Evolutionary conservation across 2,113 vertebrate genomes (phyloP).

Genomic region (Gasterosteus aculeatus): DNA sequence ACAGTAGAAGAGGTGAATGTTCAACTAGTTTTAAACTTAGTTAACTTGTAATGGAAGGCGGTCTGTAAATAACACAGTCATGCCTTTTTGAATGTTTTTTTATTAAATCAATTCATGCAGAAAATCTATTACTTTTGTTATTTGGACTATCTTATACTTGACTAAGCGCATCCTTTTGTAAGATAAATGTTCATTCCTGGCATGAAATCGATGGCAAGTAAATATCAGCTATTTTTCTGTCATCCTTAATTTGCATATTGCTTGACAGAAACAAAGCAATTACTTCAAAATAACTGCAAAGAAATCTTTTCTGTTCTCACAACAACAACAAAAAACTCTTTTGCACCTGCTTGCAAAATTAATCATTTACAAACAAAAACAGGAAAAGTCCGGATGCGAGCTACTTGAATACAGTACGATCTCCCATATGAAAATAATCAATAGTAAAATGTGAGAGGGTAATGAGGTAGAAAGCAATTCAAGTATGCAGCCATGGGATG

Average conservation of each 20-base stretch:
- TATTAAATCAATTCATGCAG: background rate
- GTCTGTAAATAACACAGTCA: background rate
- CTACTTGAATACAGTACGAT: background rate
- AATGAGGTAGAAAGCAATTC: slow-evolving; percentile 15
- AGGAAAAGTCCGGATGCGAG: background rate
- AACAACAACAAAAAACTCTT: background rate
- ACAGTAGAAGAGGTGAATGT: background rate
- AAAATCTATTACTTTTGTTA: background rate
- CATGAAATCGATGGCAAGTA: slow-evolving; percentile 2
- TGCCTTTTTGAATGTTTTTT: background rate
- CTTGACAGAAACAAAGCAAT: background rate
- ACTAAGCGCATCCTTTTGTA: background rate
- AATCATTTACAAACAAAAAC: background rate
- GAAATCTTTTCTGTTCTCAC: background rate
- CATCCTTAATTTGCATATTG: slow-evolving; percentile 19
- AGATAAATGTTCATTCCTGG: slow-evolving; percentile 5
- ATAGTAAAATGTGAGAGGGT: slow-evolving; percentile 8
- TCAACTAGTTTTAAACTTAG: background rate
- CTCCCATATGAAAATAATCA: background rate
- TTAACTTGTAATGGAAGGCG: background rate
- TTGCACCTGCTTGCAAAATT: slow-evolving; percentile 8
- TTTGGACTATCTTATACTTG: background rate
- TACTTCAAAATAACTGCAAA: slow-evolving; percentile 11
- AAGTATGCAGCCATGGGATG: slow-evolving; percentile 1
- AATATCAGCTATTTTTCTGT: slow-evolving; percentile 20